Evolutionary conservation across 2,888 invertebrate species (phyloP), one percentile per base, ranked within the genome.

Genomic region (Thecophora atra): DNA sequence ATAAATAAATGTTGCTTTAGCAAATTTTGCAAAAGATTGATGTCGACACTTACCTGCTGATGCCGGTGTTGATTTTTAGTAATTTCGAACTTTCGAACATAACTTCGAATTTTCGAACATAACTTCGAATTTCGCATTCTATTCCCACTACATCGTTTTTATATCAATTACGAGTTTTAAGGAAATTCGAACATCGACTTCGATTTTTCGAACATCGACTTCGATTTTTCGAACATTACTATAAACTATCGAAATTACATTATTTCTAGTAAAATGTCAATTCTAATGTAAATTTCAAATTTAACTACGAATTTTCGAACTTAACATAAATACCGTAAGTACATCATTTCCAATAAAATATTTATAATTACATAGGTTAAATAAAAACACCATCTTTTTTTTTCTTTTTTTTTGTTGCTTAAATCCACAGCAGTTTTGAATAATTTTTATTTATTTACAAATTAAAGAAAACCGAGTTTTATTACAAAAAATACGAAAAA

Each of bases 361-460:
- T 47, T 47, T 17, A 47, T 47, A n/a, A 11, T 7, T 47, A 47
- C 11, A n/a, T 47, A 47, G 17, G n/a, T 47, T 15, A 47, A 72
- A 72, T 68, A 68, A 72, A 72, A 72, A 72, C 72, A 56, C 67
- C 30, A 58, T 21, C 51, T 62, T 62, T 37, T 37, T 37, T 37
- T 6, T 37, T 11, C 11, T 37, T 37, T 37, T 58, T 58, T 56
- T 65, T 52, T 69, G 47, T 68, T 67, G 66, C 65, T 72, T 72
- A 67, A 72, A 72, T 72, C 52, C 67, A 72, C 54, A 64, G 68
- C 71, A 72, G 44, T 72, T 66, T 72, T n/a, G 47, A 68, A 56
- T 28, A 72, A 42, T 68, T 72, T 54, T 54, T 54, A 54, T 54
- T 72, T 72, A 71, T 71, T 71, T 71, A 72, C 72, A 72, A 30